A percentile compares a stretch with the other conserved stretches of the same genome.
Evolutionary conservation across 1,140 invertebrate genomes (phyloP).

Genomic region (Hermatobates lingyangjiaoensis): DNA sequence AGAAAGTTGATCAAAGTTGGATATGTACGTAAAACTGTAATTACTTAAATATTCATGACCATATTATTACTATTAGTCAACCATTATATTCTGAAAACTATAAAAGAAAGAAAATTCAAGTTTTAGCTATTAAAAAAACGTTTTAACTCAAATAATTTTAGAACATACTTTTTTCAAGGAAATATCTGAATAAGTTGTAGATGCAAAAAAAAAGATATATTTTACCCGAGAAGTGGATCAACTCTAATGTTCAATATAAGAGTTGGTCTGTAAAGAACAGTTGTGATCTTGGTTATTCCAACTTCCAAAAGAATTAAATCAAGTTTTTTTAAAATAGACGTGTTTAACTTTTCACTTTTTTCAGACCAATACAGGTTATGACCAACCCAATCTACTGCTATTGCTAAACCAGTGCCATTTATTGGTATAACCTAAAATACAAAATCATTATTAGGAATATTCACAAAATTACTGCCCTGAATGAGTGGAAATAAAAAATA

Average conservation of each 20-base stretch:
- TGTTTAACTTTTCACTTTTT: conserved; percentile 25
- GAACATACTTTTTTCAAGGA: too few relatives aligned
- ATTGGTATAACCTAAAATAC: conserved; percentile 36
- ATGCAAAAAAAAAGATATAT: background rate
- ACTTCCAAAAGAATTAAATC: conserved; percentile 7
- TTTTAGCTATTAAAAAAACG: too few relatives aligned
- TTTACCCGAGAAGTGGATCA: conserved; percentile 35
- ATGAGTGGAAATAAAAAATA: too few relatives aligned
- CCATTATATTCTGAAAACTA: too few relatives aligned
- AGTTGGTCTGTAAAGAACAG: conserved; percentile 8
- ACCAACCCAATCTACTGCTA: conserved; percentile 71
- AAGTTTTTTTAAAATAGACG: conserved; percentile 1
- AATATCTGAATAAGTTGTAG: background rate
- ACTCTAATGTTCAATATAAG: conserved; percentile 42
- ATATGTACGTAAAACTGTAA: too few relatives aligned
- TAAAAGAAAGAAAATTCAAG: too few relatives aligned
- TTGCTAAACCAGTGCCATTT: conserved; percentile 39
- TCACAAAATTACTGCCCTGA: too few relatives aligned
- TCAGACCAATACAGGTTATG: conserved; percentile 64
- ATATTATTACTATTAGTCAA: too few relatives aligned
- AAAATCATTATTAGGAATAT: too few relatives aligned
- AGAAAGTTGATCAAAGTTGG: too few relatives aligned
- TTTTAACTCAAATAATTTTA: too few relatives aligned
- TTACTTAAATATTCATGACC: too few relatives aligned
- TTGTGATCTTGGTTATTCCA: conserved; percentile 2